Evolutionary conservation across 2,113 vertebrate species (phyloP).

Genomic region (Vanacampus margaritifer): DNA sequence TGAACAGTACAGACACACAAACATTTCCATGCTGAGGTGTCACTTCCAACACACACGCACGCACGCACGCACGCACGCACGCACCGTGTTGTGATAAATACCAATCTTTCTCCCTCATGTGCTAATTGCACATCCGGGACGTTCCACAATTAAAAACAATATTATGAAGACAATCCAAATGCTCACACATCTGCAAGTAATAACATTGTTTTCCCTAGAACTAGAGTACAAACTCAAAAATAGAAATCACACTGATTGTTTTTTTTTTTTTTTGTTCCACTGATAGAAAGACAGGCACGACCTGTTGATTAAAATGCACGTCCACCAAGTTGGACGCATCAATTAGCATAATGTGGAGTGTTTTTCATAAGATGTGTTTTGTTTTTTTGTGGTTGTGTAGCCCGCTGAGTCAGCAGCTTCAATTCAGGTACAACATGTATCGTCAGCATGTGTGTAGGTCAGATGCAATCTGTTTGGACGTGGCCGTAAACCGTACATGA

Average conservation of each 20-base stretch:
- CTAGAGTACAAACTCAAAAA: neutral
- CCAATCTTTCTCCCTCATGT: conserved; percentile 11
- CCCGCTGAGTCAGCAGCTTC: neutral
- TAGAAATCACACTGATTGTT: neutral
- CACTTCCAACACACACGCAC: conserved; percentile 7
- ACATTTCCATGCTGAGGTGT: neutral
- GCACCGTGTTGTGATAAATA: conserved; percentile 25
- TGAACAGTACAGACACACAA: neutral
- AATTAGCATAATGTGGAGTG: neutral
- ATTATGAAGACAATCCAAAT: neutral
- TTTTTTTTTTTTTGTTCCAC: neutral
- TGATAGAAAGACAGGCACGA: neutral
- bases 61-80: neutral
- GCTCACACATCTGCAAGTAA: neutral
- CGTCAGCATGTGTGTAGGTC: neutral
- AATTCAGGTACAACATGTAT: neutral
- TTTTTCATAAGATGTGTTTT: neutral
- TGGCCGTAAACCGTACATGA: neutral
- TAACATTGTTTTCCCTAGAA: neutral
- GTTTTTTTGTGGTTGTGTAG: neutral
- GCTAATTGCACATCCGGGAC: conserved; percentile 32
- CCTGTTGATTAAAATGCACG: neutral
- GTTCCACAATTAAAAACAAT: conserved; percentile 1
- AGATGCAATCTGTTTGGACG: neutral
- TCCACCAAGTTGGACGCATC: neutral